These are phyloP conservation scores for Melieria picta DNA, from an alignment of 2,888 invertebrate genomes.

Conservation along the genomic window DNA sequence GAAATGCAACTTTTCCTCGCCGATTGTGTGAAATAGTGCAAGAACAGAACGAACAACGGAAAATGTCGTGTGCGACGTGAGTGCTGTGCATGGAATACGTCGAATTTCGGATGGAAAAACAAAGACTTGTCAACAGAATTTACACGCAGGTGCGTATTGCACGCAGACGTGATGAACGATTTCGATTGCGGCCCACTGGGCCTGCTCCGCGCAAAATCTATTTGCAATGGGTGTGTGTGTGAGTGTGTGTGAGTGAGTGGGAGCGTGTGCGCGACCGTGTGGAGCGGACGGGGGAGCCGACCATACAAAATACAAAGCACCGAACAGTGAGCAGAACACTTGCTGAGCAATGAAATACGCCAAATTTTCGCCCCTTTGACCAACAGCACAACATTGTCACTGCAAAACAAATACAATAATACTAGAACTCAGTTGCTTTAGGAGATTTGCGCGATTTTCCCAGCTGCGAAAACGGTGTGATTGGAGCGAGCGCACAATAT, in stretches of 20 bases:
- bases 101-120: conserved; percentile 43
- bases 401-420: neutral
- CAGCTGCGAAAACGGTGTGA: neutral
- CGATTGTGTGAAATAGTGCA: conserved; percentile 41
- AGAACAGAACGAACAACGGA: conserved; percentile 41
- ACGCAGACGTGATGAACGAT: conserved; percentile 86
- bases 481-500: neutral
- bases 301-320: no score
- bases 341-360: no score
- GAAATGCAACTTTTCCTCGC: conserved; percentile 52
- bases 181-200: conserved; percentile 74
- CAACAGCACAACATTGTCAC: neutral
- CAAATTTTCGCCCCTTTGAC: no score
- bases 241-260: no score
- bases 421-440: neutral
- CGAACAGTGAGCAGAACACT: no score
- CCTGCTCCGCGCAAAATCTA: conserved; percentile 72
- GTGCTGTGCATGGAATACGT: conserved; percentile 42
- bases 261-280: no score
- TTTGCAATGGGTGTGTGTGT: no score
- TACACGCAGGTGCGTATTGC: conserved; percentile 87
- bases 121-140: conserved; percentile 65
- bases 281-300: no score
- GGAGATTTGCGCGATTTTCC: neutral
- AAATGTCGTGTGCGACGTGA: conserved; percentile 41